These are phyloP conservation scores for Geotrypetes seraphini DNA, from an alignment of 2,797 vertebrate genomes.

Conservation along the genomic window DNA sequence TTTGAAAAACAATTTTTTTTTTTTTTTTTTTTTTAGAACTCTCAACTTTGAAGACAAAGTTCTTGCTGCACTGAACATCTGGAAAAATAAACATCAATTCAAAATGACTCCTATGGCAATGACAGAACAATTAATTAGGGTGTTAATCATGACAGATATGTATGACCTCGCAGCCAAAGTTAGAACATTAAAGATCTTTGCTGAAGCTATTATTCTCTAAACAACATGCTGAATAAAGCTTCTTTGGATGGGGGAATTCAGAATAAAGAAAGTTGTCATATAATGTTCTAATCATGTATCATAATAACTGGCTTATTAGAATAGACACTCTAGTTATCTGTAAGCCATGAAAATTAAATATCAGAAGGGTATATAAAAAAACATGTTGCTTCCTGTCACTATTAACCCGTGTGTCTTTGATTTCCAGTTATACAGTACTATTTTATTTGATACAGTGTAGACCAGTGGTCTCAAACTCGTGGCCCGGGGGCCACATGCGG, in stretches of 20 bases:
- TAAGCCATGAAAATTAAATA: too few relatives aligned
- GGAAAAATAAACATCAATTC: constrained; percentile 23
- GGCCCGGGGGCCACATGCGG: too few relatives aligned
- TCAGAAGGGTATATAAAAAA: too few relatives aligned
- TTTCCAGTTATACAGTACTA: too few relatives aligned
- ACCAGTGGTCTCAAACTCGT: too few relatives aligned
- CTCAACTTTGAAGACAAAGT: constrained; percentile 25
- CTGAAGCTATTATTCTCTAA: constrained; percentile 36
- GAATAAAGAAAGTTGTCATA: neutral
- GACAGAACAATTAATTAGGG: constrained; percentile 30
- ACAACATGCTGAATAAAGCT: neutral
- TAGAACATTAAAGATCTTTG: constrained; percentile 29
- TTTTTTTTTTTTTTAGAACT: constrained; percentile 14
- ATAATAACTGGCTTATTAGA: too few relatives aligned
- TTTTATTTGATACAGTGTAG: too few relatives aligned
- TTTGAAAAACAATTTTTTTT: too few relatives aligned
- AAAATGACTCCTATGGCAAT: constrained; percentile 11
- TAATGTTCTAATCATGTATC: neutral
- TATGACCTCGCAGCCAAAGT: constrained; percentile 35
- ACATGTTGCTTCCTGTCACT: too few relatives aligned
- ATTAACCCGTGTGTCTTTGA: too few relatives aligned
- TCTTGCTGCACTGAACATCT: constrained; percentile 18
- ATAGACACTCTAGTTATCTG: too few relatives aligned
- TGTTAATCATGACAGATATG: constrained; percentile 35
- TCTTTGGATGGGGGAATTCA: neutral